phyloP scores from a whole-genome alignment of 92 coral and sea anemone species.

The Palythoa heliodiscus region DNA sequence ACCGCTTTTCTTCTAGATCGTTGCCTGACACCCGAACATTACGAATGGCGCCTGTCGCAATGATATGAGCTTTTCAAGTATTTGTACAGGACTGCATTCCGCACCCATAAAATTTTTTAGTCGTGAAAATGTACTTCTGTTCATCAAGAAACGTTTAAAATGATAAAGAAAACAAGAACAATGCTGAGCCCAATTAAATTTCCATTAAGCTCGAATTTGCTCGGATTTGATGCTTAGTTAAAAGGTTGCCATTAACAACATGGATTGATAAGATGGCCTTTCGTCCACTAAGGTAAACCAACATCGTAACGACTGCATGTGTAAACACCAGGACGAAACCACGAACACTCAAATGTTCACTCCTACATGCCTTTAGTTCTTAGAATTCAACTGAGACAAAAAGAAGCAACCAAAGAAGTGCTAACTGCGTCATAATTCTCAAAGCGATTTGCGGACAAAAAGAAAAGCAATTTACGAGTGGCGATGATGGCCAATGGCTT shows the following conservation, averaged over 20 bases:
- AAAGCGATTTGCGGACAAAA: slow-evolving; percentile 39
- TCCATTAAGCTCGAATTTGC: slow-evolving; percentile 96
- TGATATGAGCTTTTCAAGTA: slow-evolving; percentile 4
- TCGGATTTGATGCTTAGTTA: slow-evolving; percentile 88
- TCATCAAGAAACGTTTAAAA: slow-evolving; percentile 74
- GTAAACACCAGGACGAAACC: slow-evolving; percentile 15
- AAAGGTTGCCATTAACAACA: slow-evolving; percentile 98
- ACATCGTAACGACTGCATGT: slow-evolving; percentile 16
- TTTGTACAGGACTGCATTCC: slow-evolving; percentile 23
- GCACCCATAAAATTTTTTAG: neutral
- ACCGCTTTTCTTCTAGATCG: slow-evolving; percentile 20
- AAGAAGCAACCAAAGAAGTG: neutral
- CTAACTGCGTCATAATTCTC: slow-evolving; percentile 24
- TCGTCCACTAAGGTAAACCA: slow-evolving; percentile 18
- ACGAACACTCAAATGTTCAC: slow-evolving; percentile 2
- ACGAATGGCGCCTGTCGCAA: slow-evolving; percentile 19
- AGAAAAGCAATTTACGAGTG: slow-evolving; percentile 22
- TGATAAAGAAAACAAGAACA: slow-evolving; percentile 69
- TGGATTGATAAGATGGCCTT: slow-evolving; percentile 67
- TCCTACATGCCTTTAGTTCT: neutral
- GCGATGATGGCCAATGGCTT: slow-evolving; percentile 29
- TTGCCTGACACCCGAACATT: slow-evolving; percentile 40
- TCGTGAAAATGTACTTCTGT: slow-evolving; percentile 23
- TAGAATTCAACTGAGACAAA: neutral
- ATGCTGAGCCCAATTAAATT: slow-evolving; percentile 97